phyloP scores from a whole-genome alignment of 2,113 vertebrate genomes.

The Datnioides undecimradiatus region DNA sequence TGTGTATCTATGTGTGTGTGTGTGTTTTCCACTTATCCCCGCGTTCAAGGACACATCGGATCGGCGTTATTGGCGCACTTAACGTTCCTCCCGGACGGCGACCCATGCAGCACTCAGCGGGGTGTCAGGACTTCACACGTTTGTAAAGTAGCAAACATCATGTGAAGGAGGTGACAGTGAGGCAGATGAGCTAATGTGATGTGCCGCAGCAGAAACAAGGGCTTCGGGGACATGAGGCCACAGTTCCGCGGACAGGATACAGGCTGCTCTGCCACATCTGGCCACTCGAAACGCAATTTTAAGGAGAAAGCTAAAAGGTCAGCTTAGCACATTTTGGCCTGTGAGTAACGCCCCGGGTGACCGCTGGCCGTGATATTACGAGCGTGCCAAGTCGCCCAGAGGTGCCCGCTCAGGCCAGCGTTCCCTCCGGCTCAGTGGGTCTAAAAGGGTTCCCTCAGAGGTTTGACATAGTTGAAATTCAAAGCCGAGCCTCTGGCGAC shows the following conservation, averaged over 20 bases:
- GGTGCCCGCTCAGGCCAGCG: conserved; percentile 21
- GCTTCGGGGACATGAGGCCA: conserved; percentile 35
- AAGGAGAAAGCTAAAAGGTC: conserved; percentile 83
- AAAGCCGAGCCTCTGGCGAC: conserved; percentile 18
- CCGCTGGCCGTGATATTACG: conserved; percentile 47
- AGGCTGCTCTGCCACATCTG: conserved; percentile 62
- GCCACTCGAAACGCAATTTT: conserved; percentile 50
- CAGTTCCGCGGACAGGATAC: conserved; percentile 11
- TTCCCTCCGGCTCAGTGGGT: conserved; percentile 41
- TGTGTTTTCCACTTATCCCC: conserved; percentile 17
- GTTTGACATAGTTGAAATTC: conserved; percentile 35
- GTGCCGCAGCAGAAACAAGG: conserved; percentile 22
- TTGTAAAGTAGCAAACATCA: conserved; percentile 31
- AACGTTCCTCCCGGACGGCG: conserved; percentile 33
- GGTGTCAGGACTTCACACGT: conserved; percentile 63
- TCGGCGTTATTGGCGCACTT: conserved; percentile 32
- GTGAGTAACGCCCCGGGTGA: conserved; percentile 55
- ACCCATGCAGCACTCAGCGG: conserved; percentile 26
- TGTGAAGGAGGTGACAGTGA: conserved; percentile 55
- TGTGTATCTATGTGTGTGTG: conserved; percentile 2
- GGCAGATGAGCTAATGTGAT: conserved; percentile 22
- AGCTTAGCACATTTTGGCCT: conserved; percentile 71
- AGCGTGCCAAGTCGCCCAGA: conserved; percentile 56
- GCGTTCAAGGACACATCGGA: conserved; percentile 32
- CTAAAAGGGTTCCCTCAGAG: conserved; percentile 43